Evolutionary conservation across 2,888 invertebrate genomes (phyloP), one percentile per base, ranked within the genome.

Genomic region (Tiliacea citrago): DNA sequence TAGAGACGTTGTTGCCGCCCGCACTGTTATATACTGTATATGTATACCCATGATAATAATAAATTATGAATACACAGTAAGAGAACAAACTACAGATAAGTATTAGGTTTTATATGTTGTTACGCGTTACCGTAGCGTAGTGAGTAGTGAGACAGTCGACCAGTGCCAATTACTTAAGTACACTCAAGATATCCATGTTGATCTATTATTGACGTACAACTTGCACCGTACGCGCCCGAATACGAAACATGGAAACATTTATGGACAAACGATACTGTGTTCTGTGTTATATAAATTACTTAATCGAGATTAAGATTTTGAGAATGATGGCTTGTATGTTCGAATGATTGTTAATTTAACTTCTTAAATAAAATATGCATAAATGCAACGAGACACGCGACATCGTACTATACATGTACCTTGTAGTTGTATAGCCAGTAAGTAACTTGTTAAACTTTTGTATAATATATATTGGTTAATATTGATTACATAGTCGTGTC

Each of bases 51-150:
- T 74, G 66, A 84, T 81, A 75, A 84, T 79, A 85, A 85, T 81
- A 70, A 66, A 79, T 70, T 66, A 79, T 75, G 24, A 83, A 73
- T 84, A 82, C 73, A 74, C 58, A 68, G 55, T 79, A 77, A 84
- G 72, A 77, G 70, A 82, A 78, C 70, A 79, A 85, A 76, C 73
- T 81, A 87, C 24, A n/a, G 45, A 61, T 81, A 85, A 83, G 81
- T 57, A 79, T 76, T 87, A 87, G 88, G 75, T 88, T 88, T 87
- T 87, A 82, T 87, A 87, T 77, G 77, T 86, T 86, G 87, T 82
- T 84, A 81, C 80, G 60, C 75, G 74, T 77, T 77, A 73, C 81
- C 76, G 55, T 84, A 75, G 73, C 61, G 62, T 66, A 76, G 75
- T 21, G 60, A 57, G 7, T 21, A 69, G 68, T 63, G 68, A 24